Evolutionary conservation across 1,140 invertebrate genomes (phyloP), one percentile per base, ranked within the genome.

Genomic region (Micrasema minimum): DNA sequence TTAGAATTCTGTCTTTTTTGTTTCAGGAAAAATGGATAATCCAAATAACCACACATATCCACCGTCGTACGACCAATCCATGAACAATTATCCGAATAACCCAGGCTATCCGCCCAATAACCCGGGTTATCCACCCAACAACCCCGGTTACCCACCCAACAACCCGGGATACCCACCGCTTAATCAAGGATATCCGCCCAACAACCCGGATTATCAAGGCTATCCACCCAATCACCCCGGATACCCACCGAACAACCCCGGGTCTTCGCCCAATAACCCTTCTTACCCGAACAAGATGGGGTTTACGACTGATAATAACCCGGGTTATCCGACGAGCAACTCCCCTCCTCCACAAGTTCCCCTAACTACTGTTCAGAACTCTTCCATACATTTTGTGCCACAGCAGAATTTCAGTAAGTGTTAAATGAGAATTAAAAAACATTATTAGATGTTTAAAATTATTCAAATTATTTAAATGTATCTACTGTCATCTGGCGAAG

Each of bases 321-420:
- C 46, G 46, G 46, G n/a, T 2, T 16, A 18, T 16, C 2, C 46
- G 46, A 18, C 46, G 18, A 16, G 14, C 46, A 18, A n/a, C 20
- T 10, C 46, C 14, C 2, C 46, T 10, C 46, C 46, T 1, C 10
- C 46, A 10, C 46, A 50, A 18, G 46, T 22, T 10, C 46, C 46
- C 1, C 46, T 50, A 3, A 50, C 46, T 0, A 5, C 46, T 1
- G 46, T 50, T 10, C 46, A 50, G 10, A 18, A 18, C 10, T 16
- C 46, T 18, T 22, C 46, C n/a, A 18, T 50, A 1, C 14, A 50
- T 10, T 22, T 11, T 22, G 46, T 22, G n/a, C 46, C 46, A 1
- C 46, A 16, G 46, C 46, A 50, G n/a, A 50, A 22, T 18, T 18
- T 50, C 46, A 18, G 46, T 50, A 18, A 50, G 46, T 50, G 46